Evolutionary conservation across 2,888 invertebrate species (phyloP).

Genomic region (Agonopterix heracliana): DNA sequence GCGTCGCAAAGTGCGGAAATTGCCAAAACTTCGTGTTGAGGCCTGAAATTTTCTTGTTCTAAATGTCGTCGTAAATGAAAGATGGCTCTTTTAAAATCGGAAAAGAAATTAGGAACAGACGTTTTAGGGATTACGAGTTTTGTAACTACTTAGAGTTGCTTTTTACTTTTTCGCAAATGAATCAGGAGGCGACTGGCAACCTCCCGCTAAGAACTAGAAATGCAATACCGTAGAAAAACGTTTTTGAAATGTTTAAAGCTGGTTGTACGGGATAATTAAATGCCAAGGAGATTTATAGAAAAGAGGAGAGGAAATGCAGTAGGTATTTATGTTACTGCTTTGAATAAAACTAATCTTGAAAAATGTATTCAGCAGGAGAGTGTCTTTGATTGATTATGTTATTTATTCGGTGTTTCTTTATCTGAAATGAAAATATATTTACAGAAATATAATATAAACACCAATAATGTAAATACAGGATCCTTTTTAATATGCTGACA

Average conservation of each 20-base stretch:
- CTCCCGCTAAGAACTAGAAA: background rate
- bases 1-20: slow-evolving; percentile 66
- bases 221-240: background rate
- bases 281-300: slow-evolving; percentile 2
- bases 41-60: slow-evolving; percentile 71
- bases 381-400: background rate
- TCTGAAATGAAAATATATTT: no score
- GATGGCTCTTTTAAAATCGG: slow-evolving; percentile 73
- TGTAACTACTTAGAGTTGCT: slow-evolving; percentile 50
- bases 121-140: slow-evolving; percentile 70
- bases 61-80: slow-evolving; percentile 74
- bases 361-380: no score
- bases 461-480: no score
- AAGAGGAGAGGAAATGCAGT: background rate
- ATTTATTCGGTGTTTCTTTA: background rate
- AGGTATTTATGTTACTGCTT: no score
- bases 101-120: slow-evolving; percentile 73
- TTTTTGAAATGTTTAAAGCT: slow-evolving; percentile 4
- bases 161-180: slow-evolving; percentile 31
- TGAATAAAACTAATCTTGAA: no score
- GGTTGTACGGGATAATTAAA: slow-evolving; percentile 2
- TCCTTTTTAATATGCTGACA: no score
- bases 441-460: no score
- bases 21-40: slow-evolving; percentile 73
- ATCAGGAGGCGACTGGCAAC: slow-evolving; percentile 5